Percentiles rank a stretch among this genome's conserved stretches.
Conservation (phyloP, 2,888 invertebrate species). For the Pardosa pseudoannulata region DNA sequence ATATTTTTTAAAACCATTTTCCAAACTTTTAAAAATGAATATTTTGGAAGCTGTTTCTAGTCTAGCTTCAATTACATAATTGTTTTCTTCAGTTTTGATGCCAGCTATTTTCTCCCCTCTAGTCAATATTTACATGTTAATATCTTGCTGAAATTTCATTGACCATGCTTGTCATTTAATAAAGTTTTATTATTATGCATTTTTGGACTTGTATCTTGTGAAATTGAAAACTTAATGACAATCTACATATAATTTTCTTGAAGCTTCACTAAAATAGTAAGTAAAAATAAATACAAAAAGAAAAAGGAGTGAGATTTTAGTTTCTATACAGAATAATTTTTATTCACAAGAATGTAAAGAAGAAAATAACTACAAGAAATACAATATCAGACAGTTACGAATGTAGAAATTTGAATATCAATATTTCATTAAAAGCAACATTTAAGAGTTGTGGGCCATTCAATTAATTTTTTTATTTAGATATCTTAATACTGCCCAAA, state of each 20-base stretch:
- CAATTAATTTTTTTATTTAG: neutral
- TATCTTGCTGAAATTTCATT: neutral
- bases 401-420: slow-evolving; percentile 54
- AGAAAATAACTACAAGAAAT: slow-evolving; percentile 58
- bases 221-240: too few species aligned
- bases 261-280: too few species aligned
- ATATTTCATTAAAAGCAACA: slow-evolving; percentile 32
- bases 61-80: too few species aligned
- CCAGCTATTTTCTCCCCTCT: neutral
- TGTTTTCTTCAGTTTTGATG: neutral
- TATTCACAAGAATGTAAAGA: slow-evolving; percentile 66
- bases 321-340: slow-evolving; percentile 71
- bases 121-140: neutral
- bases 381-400: slow-evolving; percentile 54
- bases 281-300: neutral
- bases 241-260: too few species aligned
- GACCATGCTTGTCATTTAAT: neutral
- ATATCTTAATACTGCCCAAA: neutral
- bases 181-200: neutral
- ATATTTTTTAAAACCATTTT: too few species aligned
- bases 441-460: slow-evolving; percentile 7
- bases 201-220: too few species aligned
- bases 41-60: too few species aligned
- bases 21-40: too few species aligned
- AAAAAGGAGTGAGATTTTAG: neutral